Conservation (phyloP, 2,888 invertebrate species). For the Clostera curtula region DNA sequence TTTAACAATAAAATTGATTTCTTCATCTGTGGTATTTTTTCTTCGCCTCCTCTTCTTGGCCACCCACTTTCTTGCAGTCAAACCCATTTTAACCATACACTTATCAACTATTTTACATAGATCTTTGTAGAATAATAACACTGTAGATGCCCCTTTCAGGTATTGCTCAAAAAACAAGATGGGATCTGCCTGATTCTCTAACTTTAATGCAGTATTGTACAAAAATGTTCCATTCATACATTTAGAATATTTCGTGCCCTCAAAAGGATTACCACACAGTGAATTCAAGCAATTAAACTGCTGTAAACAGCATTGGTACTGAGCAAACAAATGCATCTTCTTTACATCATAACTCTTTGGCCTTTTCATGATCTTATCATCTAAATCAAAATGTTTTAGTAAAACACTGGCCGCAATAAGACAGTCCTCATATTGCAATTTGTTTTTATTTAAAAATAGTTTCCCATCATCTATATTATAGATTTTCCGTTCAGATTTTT, state of each 20-base stretch:
- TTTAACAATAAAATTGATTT: conserved; percentile 48
- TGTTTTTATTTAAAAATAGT: conserved; percentile 57
- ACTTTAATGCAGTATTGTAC: conserved; percentile 80
- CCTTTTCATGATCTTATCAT: conserved; percentile 66
- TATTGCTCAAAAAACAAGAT: conserved; percentile 69
- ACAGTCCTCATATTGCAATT: conserved; percentile 74
- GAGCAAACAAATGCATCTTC: conserved; percentile 77
- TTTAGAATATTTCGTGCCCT: conserved; percentile 73
- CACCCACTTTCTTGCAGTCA: conserved; percentile 33
- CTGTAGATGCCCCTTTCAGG: conserved; percentile 47
- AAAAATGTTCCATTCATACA: conserved; percentile 84
- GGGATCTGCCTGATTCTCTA: conserved; percentile 74
- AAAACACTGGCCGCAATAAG: conserved; percentile 74
- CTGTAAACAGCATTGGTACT: conserved; percentile 78
- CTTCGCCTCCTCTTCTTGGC: conserved; percentile 37
- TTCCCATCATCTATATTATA: conserved; percentile 26
- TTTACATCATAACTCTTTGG: conserved; percentile 72
- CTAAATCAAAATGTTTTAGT: conserved; percentile 74
- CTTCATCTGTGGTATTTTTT: conserved; percentile 32
- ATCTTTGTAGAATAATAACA: conserved; percentile 53
- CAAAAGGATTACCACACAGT: conserved; percentile 76
- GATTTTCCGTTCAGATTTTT: conserved; percentile 15
- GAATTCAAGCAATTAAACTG: conserved; percentile 78
- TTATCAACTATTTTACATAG: conserved; percentile 35
- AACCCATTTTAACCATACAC: conserved; percentile 34